Evolutionary conservation across 2,113 vertebrate genomes (phyloP).

Genomic region (Ornithorhynchus anatinus): DNA sequence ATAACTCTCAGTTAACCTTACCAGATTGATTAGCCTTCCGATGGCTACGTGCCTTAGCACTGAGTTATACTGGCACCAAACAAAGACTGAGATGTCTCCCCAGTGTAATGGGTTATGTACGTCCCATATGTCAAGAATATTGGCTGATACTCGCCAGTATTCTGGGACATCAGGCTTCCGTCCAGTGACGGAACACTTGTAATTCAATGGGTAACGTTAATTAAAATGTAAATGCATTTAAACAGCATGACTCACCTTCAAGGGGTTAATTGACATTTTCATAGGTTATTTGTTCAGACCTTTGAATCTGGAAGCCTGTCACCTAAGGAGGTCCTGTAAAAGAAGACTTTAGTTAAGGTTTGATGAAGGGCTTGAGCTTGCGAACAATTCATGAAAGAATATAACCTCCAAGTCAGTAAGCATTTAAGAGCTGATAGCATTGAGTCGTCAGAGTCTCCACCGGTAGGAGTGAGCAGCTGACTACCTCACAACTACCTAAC

Average conservation of each 20-base stretch:
- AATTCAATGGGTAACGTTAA: neutral
- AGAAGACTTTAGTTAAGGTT: neutral
- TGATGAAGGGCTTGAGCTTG: neutral
- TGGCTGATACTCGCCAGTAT: conserved; percentile 6
- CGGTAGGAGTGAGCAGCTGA: no score
- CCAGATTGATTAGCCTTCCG: neutral
- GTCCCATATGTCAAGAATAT: neutral
- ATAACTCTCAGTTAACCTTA: neutral
- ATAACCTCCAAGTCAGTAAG: neutral
- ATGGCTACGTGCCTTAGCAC: no score
- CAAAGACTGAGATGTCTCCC: neutral
- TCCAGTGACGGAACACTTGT: neutral
- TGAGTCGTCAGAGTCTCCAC: neutral
- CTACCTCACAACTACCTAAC: no score
- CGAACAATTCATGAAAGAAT: neutral
- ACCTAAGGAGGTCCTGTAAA: neutral
- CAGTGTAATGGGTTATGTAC: neutral
- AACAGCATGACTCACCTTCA: neutral
- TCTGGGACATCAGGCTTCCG: neutral
- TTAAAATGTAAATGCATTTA: neutral
- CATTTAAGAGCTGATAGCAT: neutral
- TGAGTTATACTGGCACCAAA: neutral
- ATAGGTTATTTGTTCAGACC: neutral
- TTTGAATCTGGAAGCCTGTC: conserved; percentile 15
- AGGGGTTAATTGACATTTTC: neutral